These are phyloP conservation scores for Scaptomyza caliginosa DNA, from an alignment of 2,888 invertebrate genomes.

Conservation along the genomic window DNA sequence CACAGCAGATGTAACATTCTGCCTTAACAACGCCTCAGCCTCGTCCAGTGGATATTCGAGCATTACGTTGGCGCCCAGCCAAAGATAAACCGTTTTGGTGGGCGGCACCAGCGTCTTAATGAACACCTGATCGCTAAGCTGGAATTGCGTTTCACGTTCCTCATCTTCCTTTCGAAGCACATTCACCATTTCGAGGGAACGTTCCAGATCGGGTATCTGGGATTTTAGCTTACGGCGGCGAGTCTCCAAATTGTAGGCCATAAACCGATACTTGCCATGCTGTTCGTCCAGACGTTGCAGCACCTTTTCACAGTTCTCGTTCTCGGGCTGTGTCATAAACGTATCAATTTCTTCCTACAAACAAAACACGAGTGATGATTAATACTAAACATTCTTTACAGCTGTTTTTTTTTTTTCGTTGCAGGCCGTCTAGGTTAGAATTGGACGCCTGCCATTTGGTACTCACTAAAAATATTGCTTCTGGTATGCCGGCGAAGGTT, in stretches of 20 bases:
- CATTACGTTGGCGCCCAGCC: constrained; percentile 98
- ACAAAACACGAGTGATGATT: constrained; percentile 35
- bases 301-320: constrained; percentile 93
- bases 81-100: constrained; percentile 93
- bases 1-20: constrained; percentile 93
- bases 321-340: constrained; percentile 94
- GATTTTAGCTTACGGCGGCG: constrained; percentile 93
- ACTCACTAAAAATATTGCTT: constrained; percentile 94
- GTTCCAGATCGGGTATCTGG: constrained; percentile 97
- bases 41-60: constrained; percentile 96
- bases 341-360: constrained; percentile 96
- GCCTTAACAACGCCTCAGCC: constrained; percentile 92
- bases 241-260: constrained; percentile 95
- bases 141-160: constrained; percentile 92
- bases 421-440: constrained; percentile 65
- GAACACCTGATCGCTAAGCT: constrained; percentile 96
- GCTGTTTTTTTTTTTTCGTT: constrained; percentile 47
- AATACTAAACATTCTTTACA: constrained; percentile 37
- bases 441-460: constrained; percentile 25
- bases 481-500: constrained; percentile 93
- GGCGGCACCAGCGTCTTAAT: constrained; percentile 93
- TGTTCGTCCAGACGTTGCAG: constrained; percentile 94
- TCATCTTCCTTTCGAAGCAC: constrained; percentile 92
- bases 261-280: constrained; percentile 98
- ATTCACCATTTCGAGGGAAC: constrained; percentile 95